Percentiles rank a stretch among this genome's conserved stretches.
phyloP scores from a whole-genome alignment of 2,797 vertebrate species.

The Apogon hyalosoma region DNA sequence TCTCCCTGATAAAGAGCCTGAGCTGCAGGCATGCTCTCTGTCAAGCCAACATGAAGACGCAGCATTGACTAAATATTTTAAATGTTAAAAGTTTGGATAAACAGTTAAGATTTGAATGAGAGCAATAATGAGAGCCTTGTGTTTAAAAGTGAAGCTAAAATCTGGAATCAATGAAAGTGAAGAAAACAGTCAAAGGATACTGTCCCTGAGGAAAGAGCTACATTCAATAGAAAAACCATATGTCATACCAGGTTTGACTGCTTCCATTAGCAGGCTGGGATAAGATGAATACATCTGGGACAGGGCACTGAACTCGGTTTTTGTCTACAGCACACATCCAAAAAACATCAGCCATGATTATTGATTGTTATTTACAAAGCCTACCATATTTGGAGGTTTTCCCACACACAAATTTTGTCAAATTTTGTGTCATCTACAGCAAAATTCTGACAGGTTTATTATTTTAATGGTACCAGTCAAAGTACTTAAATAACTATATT shows the following conservation, averaged over 20 bases:
- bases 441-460: no score
- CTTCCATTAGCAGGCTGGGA: conserved; percentile 37
- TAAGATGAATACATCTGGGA: conserved; percentile 43
- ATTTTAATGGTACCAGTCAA: no score
- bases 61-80: conserved; percentile 16
- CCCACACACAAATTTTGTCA: no score
- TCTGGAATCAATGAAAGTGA: conserved; percentile 65
- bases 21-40: neutral
- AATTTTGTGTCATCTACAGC: no score
- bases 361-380: conserved; percentile 8
- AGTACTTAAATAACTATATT: no score
- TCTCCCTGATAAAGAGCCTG: neutral
- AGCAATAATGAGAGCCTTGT: conserved; percentile 34
- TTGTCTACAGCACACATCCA: conserved; percentile 8
- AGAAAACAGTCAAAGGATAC: conserved; percentile 45
- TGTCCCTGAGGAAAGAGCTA: conserved; percentile 45
- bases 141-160: conserved; percentile 48
- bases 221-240: conserved; percentile 48
- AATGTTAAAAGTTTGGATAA: conserved; percentile 46
- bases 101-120: conserved; percentile 45
- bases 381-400: neutral
- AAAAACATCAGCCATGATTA: conserved; percentile 8
- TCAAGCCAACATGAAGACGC: conserved; percentile 23
- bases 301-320: conserved; percentile 17
- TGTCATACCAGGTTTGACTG: conserved; percentile 45